A percentile compares a stretch with the other conserved stretches of the same genome.
Conservation (phyloP, 2,797 vertebrate species). For the Synaphobranchus kaupii region DNA sequence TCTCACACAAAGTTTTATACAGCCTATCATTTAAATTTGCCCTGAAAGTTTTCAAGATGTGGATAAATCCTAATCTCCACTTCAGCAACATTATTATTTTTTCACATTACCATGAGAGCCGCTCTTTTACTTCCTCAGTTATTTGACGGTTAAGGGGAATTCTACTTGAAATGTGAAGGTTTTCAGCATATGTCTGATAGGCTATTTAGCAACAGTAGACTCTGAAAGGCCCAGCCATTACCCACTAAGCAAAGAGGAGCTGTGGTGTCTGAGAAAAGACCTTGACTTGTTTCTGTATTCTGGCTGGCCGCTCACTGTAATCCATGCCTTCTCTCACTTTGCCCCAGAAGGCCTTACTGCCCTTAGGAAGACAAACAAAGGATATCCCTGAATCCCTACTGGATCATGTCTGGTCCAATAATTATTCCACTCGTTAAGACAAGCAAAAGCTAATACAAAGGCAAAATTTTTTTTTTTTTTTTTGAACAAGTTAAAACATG, state of each 20-base stretch:
- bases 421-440: conserved; percentile 34
- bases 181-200: neutral
- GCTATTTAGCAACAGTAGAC: neutral
- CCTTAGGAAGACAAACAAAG: conserved; percentile 42
- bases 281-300: conserved; percentile 30
- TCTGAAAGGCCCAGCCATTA: neutral
- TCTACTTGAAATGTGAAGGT: neutral
- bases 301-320: conserved; percentile 27
- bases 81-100: too few species aligned
- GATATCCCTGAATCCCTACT: conserved; percentile 37
- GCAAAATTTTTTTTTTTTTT: neutral
- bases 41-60: too few species aligned
- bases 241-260: neutral
- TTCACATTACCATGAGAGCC: neutral
- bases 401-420: conserved; percentile 34
- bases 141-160: neutral
- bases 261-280: conserved; percentile 8
- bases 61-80: too few species aligned
- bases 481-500: neutral
- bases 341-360: conserved; percentile 34
- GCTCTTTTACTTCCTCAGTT: neutral
- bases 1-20: too few species aligned
- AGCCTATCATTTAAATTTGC: too few species aligned
- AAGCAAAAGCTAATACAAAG: conserved; percentile 13
- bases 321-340: conserved; percentile 33